Conservation (phyloP, 2,888 invertebrate species). For the Adelognathus sp. region DNA sequence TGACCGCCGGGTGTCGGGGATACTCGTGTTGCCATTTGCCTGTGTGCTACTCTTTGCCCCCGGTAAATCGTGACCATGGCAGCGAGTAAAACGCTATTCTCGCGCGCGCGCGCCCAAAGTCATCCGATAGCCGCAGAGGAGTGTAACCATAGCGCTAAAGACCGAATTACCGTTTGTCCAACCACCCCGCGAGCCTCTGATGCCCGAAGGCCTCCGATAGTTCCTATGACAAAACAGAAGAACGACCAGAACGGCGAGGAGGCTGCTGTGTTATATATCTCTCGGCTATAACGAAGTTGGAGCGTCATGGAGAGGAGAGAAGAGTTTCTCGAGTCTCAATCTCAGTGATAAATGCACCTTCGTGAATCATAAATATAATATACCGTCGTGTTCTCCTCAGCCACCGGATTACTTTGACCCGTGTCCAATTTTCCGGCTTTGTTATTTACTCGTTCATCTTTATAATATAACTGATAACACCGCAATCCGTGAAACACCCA, state of each 20-base stretch:
- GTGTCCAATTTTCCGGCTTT: background rate
- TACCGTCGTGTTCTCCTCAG: slow-evolving; percentile 21
- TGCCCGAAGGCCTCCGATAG: slow-evolving; percentile 13
- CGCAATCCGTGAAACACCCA: background rate
- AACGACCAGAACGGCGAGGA: background rate
- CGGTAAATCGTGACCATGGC: slow-evolving; percentile 38
- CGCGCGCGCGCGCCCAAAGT: background rate
- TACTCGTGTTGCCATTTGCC: background rate
- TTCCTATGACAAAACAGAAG: background rate
- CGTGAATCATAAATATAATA: slow-evolving; percentile 31
- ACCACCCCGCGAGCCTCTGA: background rate
- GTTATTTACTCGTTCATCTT: background rate
- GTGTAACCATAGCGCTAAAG: slow-evolving; percentile 26
- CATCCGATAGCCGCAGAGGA: slow-evolving; percentile 24
- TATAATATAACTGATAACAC: slow-evolving; percentile 12
- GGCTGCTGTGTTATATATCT: slow-evolving; percentile 4
- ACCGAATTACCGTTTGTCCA: slow-evolving; percentile 42
- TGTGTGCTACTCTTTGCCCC: slow-evolving; percentile 10
- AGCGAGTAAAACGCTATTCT: no score
- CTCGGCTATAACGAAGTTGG: background rate
- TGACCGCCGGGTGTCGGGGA: background rate
- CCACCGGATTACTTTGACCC: slow-evolving; percentile 17
- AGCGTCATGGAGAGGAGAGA: slow-evolving; percentile 1
- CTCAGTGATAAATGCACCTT: slow-evolving; percentile 19
- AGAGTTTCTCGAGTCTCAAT: slow-evolving; percentile 21